These are phyloP conservation scores for Linnaemya tessellans DNA, from an alignment of 2,888 invertebrate species.

Conservation along the genomic window DNA sequence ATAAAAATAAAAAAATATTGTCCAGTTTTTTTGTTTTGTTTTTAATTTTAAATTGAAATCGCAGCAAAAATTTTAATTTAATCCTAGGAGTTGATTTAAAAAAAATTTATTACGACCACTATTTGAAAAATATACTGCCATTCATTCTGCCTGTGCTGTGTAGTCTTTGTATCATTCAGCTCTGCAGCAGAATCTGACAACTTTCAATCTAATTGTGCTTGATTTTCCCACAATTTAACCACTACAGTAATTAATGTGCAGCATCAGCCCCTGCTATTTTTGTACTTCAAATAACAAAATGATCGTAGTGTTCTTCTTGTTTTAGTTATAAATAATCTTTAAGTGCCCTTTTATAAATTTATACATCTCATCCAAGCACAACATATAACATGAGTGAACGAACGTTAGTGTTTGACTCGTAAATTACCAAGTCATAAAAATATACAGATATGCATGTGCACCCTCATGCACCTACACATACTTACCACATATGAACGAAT, in stretches of 20 bases:
- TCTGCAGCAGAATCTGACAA: too few species aligned
- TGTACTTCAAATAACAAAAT: neutral
- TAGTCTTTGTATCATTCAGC: neutral
- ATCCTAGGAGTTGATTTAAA: too few species aligned
- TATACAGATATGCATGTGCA: neutral
- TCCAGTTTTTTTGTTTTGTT: too few species aligned
- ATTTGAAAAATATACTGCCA: too few species aligned
- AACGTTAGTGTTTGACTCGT: neutral
- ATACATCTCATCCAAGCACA: neutral
- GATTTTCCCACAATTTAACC: neutral
- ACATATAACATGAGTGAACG: neutral
- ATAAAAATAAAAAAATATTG: too few species aligned
- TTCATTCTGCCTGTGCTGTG: too few species aligned
- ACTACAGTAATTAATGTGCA: neutral
- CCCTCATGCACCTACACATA: neutral
- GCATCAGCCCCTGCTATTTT: neutral
- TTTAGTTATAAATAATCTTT: conserved; percentile 3
- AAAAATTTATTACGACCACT: too few species aligned
- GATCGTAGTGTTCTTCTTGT: neutral
- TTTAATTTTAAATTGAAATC: too few species aligned
- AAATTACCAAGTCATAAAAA: conserved; percentile 5
- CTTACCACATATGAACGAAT: neutral
- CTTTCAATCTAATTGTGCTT: neutral
- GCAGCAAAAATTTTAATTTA: too few species aligned
- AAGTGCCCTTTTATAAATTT: neutral